Evolutionary conservation across 2,888 invertebrate species (phyloP).

Genomic region (Selenia dentaria): DNA sequence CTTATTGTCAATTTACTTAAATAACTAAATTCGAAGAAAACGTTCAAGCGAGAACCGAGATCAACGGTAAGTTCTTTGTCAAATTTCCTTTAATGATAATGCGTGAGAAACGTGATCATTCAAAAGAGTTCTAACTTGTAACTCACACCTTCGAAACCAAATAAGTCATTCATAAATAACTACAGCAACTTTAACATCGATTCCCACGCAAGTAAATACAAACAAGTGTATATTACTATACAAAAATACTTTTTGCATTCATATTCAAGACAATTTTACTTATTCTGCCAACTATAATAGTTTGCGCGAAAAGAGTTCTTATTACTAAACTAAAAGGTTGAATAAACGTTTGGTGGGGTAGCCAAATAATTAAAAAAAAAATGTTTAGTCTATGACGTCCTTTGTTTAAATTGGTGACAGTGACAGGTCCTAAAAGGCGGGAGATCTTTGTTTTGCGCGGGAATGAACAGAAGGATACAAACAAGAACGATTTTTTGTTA

Average conservation of each 20-base stretch:
- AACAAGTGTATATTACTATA: constrained; percentile 25
- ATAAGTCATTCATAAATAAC: constrained; percentile 31
- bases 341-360: background rate
- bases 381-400: constrained; percentile 18
- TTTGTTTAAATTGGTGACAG: constrained; percentile 35
- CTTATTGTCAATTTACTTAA: too few relatives aligned
- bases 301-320: background rate
- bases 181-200: constrained; percentile 18
- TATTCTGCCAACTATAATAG: background rate
- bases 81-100: background rate
- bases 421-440: constrained; percentile 36
- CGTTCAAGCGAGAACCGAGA: too few relatives aligned
- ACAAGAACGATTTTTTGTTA: too few relatives aligned
- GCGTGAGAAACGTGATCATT: constrained; percentile 23
- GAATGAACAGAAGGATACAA: constrained; percentile 19
- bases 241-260: constrained; percentile 30
- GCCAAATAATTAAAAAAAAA: constrained; percentile 1
- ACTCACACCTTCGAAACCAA: constrained; percentile 20
- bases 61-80: too few relatives aligned
- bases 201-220: constrained; percentile 32
- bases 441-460: constrained; percentile 33
- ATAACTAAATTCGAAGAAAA: too few relatives aligned
- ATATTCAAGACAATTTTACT: constrained; percentile 20
- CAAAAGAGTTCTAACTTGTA: constrained; percentile 19
- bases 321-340: background rate